Conservation (phyloP, 2,113 vertebrate species). For the Hydrochoerus hydrochaeris region DNA sequence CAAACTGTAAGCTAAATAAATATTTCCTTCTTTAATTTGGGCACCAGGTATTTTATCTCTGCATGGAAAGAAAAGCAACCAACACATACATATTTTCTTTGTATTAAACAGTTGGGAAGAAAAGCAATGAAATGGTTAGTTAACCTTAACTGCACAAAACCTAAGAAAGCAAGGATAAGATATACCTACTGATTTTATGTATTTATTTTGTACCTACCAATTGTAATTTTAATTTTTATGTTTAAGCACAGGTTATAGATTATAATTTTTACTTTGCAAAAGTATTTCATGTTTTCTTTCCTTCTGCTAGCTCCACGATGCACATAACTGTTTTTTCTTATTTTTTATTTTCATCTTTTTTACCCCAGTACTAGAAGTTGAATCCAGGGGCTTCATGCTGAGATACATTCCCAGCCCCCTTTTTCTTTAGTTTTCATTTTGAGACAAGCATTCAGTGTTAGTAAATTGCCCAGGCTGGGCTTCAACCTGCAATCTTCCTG, state of each 20-base stretch:
- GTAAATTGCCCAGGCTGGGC: background rate
- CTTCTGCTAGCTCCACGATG: background rate
- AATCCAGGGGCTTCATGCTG: background rate
- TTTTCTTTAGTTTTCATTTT: background rate
- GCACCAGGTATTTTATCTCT: no score
- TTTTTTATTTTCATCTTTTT: background rate
- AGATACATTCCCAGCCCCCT: background rate
- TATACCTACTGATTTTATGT: background rate
- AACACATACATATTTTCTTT: background rate
- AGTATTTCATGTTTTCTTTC: background rate
- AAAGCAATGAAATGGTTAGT: background rate
- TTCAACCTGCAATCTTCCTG: background rate
- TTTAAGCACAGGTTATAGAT: background rate
- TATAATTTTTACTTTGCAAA: background rate
- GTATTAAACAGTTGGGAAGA: background rate
- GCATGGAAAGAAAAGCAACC: no score
- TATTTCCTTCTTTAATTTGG: no score
- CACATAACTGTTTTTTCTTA: background rate
- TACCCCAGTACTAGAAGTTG: background rate
- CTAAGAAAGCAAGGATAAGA: conserved; percentile 19
- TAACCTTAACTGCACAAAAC: background rate
- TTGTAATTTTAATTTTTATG: background rate
- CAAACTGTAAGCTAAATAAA: no score
- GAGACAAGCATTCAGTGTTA: background rate
- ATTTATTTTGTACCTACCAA: background rate